phyloP scores from a whole-genome alignment of 1,140 invertebrate genomes.

The Heliconius hewitsoni region DNA sequence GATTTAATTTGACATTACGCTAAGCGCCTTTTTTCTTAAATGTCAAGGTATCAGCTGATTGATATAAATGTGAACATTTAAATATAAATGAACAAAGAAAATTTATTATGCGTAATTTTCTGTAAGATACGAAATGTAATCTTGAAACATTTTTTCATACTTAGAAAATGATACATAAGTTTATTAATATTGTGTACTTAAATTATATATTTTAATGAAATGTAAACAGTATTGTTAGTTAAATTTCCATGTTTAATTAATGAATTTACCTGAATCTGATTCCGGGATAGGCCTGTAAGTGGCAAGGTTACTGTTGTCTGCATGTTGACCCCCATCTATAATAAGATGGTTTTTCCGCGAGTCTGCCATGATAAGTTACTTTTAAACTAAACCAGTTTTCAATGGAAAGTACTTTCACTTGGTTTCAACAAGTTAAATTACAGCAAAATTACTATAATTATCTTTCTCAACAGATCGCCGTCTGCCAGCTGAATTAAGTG shows the following conservation, averaged over 20 bases:
- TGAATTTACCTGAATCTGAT: constrained; percentile 62
- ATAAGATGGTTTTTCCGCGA: constrained; percentile 71
- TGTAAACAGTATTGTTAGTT: neutral
- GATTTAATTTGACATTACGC: constrained; percentile 24
- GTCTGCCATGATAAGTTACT: constrained; percentile 72
- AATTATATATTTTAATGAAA: neutral
- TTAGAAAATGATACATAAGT: neutral
- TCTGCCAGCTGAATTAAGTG: constrained; percentile 9
- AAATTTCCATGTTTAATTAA: neutral
- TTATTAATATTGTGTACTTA: neutral
- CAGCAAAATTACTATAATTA: constrained; percentile 29
- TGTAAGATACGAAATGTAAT: neutral
- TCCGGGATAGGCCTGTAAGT: constrained; percentile 84
- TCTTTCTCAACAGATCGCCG: constrained; percentile 22
- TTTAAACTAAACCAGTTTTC: constrained; percentile 32
- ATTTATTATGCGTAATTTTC: neutral
- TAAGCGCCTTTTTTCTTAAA: constrained; percentile 24
- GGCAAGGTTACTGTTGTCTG: constrained; percentile 71
- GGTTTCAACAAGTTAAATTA: constrained; percentile 30
- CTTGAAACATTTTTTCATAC: neutral
- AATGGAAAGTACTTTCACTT: constrained; percentile 29
- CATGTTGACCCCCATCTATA: constrained; percentile 74
- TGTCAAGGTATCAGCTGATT: constrained; percentile 43
- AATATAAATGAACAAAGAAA: constrained; percentile 26
- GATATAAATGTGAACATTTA: constrained; percentile 21